These are phyloP conservation scores for Panonychus citri DNA, from an alignment of 1,140 invertebrate genomes.

Conservation along the genomic window DNA sequence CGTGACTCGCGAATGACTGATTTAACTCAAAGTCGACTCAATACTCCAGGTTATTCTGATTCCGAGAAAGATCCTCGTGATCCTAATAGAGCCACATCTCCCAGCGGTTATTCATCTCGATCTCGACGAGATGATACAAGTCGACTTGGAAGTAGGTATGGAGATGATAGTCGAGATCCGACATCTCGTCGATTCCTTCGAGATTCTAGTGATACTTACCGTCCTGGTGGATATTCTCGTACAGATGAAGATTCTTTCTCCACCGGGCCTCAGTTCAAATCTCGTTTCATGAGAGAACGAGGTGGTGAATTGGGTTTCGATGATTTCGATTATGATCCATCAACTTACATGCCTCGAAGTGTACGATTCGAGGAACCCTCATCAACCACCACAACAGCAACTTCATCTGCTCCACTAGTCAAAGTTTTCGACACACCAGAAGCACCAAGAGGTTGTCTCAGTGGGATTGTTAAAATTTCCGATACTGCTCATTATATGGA, in stretches of 20 bases:
- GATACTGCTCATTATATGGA: constrained; percentile 71
- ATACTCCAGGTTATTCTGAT: neutral
- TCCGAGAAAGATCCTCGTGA: constrained; percentile 5
- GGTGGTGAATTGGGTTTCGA: constrained; percentile 31
- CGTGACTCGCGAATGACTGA: neutral
- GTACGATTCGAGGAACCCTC: constrained; percentile 29
- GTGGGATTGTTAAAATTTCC: constrained; percentile 62
- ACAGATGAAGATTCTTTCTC: constrained; percentile 14
- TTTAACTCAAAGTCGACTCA: neutral
- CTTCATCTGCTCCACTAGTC: constrained; percentile 14
- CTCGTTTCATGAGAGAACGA: constrained; percentile 33
- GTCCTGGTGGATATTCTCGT: constrained; percentile 12
- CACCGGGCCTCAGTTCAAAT: constrained; percentile 37
- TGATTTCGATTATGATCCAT: constrained; percentile 6
- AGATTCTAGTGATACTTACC: constrained; percentile 8
- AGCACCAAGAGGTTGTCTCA: constrained; percentile 58
- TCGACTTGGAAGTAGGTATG: constrained; percentile 1
- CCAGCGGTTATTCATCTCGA: neutral
- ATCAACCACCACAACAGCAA: constrained; percentile 2
- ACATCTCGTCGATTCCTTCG: neutral
- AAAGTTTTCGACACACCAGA: constrained; percentile 68
- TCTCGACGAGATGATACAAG: neutral
- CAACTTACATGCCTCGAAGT: constrained; percentile 8
- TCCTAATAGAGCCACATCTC: neutral
- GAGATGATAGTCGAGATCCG: neutral